Conservation (phyloP, 53 echinoderm and acorn worm species). For the Temnopleurus reevesii region DNA sequence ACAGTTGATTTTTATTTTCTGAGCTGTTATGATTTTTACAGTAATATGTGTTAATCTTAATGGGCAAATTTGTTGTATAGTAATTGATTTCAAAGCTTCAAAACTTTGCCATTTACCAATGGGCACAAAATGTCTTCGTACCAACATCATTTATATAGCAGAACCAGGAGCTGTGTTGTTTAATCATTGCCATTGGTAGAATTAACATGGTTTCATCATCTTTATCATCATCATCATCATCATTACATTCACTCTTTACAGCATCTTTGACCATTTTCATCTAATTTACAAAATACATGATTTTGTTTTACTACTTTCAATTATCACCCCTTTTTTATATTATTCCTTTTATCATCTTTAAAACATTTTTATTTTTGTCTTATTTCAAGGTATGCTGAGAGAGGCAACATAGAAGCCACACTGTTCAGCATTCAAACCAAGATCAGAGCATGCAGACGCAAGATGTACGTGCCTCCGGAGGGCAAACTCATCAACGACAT, state of each 20-base stretch:
- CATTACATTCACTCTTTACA: background rate
- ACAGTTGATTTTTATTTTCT: too few species aligned
- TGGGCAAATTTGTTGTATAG: too few species aligned
- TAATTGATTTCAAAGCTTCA: too few species aligned
- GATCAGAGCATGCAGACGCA: slow-evolving; percentile 66
- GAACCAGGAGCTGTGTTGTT: background rate
- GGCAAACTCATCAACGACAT: slow-evolving; percentile 83
- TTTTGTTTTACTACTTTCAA: background rate
- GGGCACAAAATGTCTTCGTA: too few species aligned
- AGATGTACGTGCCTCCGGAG: slow-evolving; percentile 80
- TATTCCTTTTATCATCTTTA: background rate
- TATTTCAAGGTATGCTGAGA: slow-evolving; percentile 72
- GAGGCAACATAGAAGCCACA: slow-evolving; percentile 92
- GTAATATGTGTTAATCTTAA: too few species aligned
- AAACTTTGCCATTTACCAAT: too few species aligned
- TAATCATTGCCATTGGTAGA: background rate
- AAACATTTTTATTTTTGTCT: background rate
- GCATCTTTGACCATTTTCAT: background rate
- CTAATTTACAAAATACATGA: too few species aligned
- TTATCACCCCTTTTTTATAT: background rate
- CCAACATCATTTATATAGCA: too few species aligned
- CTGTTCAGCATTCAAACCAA: slow-evolving; percentile 82
- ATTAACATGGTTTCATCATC: background rate
- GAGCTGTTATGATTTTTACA: too few species aligned
- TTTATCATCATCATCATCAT: background rate